Conservation (phyloP, 2,113 vertebrate species). For the Butorides virescens region DNA sequence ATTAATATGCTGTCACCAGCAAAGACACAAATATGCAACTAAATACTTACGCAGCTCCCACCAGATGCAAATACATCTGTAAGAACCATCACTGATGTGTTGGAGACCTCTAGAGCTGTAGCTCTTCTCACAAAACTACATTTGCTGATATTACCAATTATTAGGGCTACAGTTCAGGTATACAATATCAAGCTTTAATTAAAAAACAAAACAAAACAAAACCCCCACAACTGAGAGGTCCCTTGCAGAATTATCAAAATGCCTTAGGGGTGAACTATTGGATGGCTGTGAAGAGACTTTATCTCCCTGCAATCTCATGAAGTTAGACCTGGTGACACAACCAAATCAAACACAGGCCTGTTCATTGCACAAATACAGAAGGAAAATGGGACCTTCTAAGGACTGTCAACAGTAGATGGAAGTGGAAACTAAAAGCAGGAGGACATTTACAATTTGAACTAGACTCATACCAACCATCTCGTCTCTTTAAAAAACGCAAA, state of each 20-base stretch:
- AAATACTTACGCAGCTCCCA: neutral
- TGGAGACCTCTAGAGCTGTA: constrained; percentile 60
- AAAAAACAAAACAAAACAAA: neutral
- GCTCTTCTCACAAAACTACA: neutral
- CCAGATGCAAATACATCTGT: constrained; percentile 12
- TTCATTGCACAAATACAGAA: neutral
- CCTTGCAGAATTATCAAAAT: neutral
- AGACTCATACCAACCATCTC: neutral
- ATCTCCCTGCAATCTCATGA: neutral
- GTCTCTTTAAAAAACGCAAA: neutral
- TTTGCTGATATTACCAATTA: neutral
- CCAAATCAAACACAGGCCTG: neutral
- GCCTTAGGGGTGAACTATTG: neutral
- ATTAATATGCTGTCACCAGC: neutral
- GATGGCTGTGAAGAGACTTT: neutral
- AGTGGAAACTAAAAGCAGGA: neutral
- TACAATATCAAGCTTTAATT: neutral
- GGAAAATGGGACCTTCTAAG: neutral
- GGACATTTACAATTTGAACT: neutral
- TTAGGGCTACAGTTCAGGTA: neutral
- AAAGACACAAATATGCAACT: neutral
- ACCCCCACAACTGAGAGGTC: neutral
- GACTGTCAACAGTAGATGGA: neutral
- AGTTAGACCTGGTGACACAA: neutral
- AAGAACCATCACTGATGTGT: constrained; percentile 27